Percentiles rank a stretch among this genome's conserved stretches.
phyloP scores from a whole-genome alignment of 2,113 vertebrate genomes.

The Psittacus erithacus region DNA sequence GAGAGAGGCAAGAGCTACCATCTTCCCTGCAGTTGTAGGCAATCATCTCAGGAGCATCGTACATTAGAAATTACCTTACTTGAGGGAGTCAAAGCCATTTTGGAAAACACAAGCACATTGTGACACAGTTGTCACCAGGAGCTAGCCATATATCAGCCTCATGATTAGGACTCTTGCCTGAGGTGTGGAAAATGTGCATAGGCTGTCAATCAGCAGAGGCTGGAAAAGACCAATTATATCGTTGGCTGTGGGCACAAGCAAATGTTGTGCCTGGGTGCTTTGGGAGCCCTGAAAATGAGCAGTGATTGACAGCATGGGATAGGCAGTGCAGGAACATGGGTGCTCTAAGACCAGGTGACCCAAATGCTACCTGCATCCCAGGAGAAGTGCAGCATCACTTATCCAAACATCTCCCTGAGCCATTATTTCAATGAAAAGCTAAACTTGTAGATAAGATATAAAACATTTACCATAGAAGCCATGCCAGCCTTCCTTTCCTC shows the following conservation, averaged over 20 bases:
- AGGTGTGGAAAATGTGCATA: background rate
- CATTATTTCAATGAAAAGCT: background rate
- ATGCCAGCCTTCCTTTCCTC: background rate
- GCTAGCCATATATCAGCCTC: background rate
- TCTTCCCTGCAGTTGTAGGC: background rate
- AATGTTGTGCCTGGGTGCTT: background rate
- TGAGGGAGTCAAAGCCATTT: background rate
- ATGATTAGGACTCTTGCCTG: background rate
- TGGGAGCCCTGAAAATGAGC: background rate
- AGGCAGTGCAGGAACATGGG: background rate
- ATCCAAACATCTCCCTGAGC: background rate
- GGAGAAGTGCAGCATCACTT: background rate
- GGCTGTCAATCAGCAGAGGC: background rate
- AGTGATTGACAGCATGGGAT: background rate
- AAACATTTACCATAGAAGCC: background rate
- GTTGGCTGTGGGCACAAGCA: background rate
- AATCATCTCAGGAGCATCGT: background rate
- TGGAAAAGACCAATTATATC: background rate
- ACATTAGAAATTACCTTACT: background rate
- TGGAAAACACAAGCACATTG: background rate
- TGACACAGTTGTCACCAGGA: accelerated
- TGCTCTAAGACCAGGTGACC: background rate
- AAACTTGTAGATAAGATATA: background rate
- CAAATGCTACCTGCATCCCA: background rate
- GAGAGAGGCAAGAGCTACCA: background rate